Base-by-base conservation (phyloP, 2,888 invertebrate species). In the Brachylomia viminalis region DNA sequence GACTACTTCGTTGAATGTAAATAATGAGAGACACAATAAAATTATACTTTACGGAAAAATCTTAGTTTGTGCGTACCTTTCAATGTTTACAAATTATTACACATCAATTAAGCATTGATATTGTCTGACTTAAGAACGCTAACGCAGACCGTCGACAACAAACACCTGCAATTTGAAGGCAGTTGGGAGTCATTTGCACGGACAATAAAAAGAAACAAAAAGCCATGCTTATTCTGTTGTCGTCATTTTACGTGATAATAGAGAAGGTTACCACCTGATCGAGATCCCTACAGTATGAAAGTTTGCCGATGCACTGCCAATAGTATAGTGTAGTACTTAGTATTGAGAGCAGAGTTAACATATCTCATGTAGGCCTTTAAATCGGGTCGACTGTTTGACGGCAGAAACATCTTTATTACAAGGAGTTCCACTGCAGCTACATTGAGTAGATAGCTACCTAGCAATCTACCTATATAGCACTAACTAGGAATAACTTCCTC, bases 11-110 rank as follows among this genome's bases (percentile, higher is more conserved):
- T 47, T 20, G 7, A 42, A 47, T 56, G 8, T 33, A 27, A 59
- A 52, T 78, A 78, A n/a, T 33, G 13, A 23, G 5, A 15, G 15
- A 30, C 33, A 27, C 11, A 11, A 52, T 38, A 13, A 47, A 65
- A 45, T 27, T 65, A 54, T 30, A 66, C 47, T 38, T 54, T 49
- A 74, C 17, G 78, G 81, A 79, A 81, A 80, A 54, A 54, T 13
- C 38, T 45, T 59, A 38, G 1, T 30, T 79, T 56, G 33, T 59
- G 49, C 45, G 65, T 66, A 61, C n/a, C 23, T 79, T 80, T 73
- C 59, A 59, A 80, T 74, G 59, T 61, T 73, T 54, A 78, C 45
- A 52, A 62, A 65, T 56, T 17, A 72, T 54, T 52, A 30, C 7
- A 30, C n/a, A 23, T 33, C 11, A n/a, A 38, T n/a, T 42, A 20